These are phyloP conservation scores for Harpalus rubripes DNA, from an alignment of 2,888 invertebrate genomes.

Conservation along the genomic window DNA sequence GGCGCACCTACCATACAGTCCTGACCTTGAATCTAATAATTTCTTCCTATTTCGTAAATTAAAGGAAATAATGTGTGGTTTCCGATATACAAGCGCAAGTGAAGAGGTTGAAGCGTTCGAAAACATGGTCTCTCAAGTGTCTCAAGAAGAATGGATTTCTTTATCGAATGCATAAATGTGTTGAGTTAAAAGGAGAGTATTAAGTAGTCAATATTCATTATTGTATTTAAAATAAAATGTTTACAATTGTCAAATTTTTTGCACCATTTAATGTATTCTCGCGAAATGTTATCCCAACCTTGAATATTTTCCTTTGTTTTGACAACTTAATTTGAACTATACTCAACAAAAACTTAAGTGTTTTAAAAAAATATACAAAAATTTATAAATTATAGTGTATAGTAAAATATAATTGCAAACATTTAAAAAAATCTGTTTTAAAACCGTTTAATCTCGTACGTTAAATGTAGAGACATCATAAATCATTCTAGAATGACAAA, in stretches of 20 bases:
- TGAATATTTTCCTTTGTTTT: not conserved
- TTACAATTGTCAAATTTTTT: not conserved
- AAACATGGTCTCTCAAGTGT: no score
- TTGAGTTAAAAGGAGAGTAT: no score
- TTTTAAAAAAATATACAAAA: not conserved
- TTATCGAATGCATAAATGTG: no score
- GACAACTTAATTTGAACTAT: not conserved
- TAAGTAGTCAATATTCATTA: no score
- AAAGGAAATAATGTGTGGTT: no score
- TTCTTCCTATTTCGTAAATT: no score
- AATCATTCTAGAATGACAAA: slow-evolving; percentile 35
- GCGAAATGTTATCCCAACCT: not conserved
- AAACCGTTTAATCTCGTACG: not conserved
- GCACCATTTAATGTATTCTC: not conserved
- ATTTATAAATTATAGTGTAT: not conserved
- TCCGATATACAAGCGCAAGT: no score
- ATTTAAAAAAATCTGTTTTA: not conserved
- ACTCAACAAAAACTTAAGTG: not conserved
- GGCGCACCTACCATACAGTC: no score
- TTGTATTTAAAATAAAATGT: no score
- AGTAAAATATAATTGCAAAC: not conserved
- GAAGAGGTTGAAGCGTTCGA: no score
- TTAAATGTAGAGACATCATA: not conserved
- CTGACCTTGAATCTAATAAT: no score
- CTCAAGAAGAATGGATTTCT: no score